Conservation (phyloP, 2,797 vertebrate species). For the Dicrostonyx torquatus region DNA sequence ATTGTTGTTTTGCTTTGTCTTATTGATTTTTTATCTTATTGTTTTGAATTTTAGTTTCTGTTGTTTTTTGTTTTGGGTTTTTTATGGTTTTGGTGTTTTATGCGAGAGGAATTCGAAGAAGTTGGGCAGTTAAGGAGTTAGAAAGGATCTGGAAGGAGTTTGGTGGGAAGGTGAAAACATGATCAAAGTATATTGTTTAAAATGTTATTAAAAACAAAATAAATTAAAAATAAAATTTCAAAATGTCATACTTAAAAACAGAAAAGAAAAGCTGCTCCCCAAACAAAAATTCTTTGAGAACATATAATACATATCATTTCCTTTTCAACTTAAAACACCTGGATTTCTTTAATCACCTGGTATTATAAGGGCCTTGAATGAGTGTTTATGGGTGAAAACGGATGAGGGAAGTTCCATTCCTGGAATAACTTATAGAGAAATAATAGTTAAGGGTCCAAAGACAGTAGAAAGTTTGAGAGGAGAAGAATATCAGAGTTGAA, state of each 20-base stretch:
- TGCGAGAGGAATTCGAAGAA: background rate
- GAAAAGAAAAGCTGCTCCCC: background rate
- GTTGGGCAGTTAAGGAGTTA: background rate
- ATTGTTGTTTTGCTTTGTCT: background rate
- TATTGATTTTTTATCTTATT: background rate
- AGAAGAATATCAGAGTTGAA: background rate
- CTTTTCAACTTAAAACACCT: constrained; percentile 4
- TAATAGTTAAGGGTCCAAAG: background rate
- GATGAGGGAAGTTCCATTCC: background rate
- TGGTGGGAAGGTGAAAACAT: background rate
- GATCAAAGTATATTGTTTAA: background rate
- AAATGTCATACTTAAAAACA: background rate
- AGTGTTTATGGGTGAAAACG: background rate
- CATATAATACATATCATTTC: background rate
- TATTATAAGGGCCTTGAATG: background rate
- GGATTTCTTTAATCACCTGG: background rate
- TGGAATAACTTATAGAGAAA: constrained; percentile 6
- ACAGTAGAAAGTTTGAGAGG: background rate
- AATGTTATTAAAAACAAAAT: background rate
- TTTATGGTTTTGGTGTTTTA: background rate
- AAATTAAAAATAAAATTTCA: background rate
- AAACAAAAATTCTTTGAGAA: background rate
- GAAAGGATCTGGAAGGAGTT: background rate
- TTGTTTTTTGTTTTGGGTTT: background rate
- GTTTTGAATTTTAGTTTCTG: background rate